These are phyloP conservation scores for Chrosomus eos DNA, from an alignment of 2,797 vertebrate species.

Conservation along the genomic window DNA sequence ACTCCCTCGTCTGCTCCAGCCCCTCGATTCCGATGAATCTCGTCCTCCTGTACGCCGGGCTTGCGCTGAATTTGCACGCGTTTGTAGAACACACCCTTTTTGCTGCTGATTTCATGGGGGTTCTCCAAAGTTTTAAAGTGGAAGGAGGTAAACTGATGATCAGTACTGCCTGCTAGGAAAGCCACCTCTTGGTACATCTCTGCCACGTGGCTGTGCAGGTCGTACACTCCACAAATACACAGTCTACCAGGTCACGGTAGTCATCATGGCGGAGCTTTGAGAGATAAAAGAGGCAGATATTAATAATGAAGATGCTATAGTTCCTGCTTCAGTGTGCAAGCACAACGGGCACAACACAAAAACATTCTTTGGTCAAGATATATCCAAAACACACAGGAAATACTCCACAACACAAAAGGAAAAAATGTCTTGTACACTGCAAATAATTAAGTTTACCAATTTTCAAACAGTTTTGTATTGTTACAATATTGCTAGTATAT, in stretches of 20 bases:
- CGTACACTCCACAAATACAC: conserved; percentile 35
- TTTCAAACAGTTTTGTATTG: not conserved
- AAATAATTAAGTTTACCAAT: not conserved
- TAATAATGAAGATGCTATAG: not conserved
- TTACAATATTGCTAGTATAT: not conserved
- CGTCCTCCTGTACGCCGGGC: conserved; percentile 67
- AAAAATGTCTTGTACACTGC: not conserved
- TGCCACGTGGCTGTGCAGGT: conserved; percentile 58
- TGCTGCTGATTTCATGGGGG: conserved; percentile 79
- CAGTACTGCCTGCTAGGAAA: conserved; percentile 83
- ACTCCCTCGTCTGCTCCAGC: conserved; percentile 66
- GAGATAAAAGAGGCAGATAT: conserved; percentile 20
- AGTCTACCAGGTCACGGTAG: conserved; percentile 53
- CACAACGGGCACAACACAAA: not conserved
- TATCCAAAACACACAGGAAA: not conserved
- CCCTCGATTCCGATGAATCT: conserved; percentile 61
- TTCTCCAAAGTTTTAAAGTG: conserved; percentile 84
- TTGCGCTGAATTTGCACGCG: conserved; percentile 78
- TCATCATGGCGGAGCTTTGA: conserved; percentile 55
- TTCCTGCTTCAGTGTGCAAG: not conserved
- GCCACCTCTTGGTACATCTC: conserved; percentile 89
- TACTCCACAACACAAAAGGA: not conserved
- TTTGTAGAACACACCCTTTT: conserved; percentile 90
- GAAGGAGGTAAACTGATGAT: conserved; percentile 78
- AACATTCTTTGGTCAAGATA: not conserved